These are phyloP conservation scores for Tanypteryx hageni DNA, from an alignment of 2,888 invertebrate species.

Conservation along the genomic window DNA sequence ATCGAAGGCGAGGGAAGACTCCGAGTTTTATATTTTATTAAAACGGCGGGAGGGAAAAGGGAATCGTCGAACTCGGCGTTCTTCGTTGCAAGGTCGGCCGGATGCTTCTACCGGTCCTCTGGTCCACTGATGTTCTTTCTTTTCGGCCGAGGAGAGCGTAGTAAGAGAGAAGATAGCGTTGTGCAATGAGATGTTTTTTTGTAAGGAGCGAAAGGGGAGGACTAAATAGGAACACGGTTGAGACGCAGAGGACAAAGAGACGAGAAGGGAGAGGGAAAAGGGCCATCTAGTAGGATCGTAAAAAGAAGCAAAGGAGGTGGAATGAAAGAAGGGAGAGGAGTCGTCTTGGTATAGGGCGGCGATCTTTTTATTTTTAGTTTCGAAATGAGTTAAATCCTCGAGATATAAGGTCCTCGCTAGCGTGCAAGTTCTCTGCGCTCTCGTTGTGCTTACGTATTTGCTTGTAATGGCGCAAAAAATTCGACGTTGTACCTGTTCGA, in stretches of 20 bases:
- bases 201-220: not conserved
- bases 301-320: not conserved
- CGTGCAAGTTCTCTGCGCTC: no score
- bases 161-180: not conserved
- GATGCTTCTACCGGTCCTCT: slow-evolving; percentile 35
- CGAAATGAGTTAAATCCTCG: no score
- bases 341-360: not conserved
- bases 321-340: not conserved
- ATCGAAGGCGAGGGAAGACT: not conserved
- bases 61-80: not conserved
- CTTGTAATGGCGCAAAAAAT: no score
- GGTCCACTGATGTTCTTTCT: not conserved
- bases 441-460: no score
- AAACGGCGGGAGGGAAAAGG: slow-evolving; percentile 1
- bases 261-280: not conserved
- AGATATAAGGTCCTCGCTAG: no score
- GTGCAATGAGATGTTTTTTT: not conserved
- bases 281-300: not conserved
- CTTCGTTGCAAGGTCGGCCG: slow-evolving; percentile 51
- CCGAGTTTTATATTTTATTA: not conserved
- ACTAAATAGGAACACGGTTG: not conserved
- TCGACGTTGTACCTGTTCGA: no score
- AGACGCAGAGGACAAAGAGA: not conserved
- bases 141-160: not conserved
- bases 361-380: no score